A percentile compares a stretch with the other conserved stretches of the same genome.
Evolutionary conservation across 1,140 invertebrate genomes (phyloP).

Genomic region (Pogonomyrmex californicus): DNA sequence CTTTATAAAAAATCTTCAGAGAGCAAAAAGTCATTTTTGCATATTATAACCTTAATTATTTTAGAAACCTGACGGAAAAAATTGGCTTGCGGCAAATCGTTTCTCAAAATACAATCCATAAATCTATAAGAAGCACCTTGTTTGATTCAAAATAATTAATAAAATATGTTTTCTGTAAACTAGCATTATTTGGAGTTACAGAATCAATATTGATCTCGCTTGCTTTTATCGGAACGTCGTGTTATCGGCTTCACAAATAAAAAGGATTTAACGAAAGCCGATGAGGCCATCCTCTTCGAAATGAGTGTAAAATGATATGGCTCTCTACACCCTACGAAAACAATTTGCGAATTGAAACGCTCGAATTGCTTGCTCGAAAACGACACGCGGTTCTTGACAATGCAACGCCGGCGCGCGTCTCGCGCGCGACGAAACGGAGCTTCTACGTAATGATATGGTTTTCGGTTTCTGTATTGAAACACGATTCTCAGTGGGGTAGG

Average conservation of each 20-base stretch:
- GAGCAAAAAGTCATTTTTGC: too few species aligned
- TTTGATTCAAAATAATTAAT: neutral
- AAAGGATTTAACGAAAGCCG: slow-evolving; percentile 43
- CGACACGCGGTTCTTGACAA: slow-evolving; percentile 55
- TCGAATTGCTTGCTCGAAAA: slow-evolving; percentile 29
- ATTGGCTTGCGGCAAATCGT: too few species aligned
- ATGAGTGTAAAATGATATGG: slow-evolving; percentile 44
- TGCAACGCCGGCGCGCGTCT: slow-evolving; percentile 60
- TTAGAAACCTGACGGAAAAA: too few species aligned
- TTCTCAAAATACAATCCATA: too few species aligned
- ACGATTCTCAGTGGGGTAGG: slow-evolving; percentile 85
- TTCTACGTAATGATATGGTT: slow-evolving; percentile 85
- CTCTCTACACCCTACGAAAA: slow-evolving; percentile 17
- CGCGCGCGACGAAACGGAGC: slow-evolving; percentile 80
- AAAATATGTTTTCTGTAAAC: neutral
- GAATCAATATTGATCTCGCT: neutral
- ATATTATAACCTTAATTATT: too few species aligned
- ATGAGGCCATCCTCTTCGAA: slow-evolving; percentile 25
- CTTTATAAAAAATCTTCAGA: too few species aligned
- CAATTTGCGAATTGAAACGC: slow-evolving; percentile 52
- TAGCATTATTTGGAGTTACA: neutral
- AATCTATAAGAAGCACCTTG: too few species aligned
- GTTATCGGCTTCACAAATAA: neutral
- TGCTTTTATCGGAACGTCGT: neutral
- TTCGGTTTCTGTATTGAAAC: slow-evolving; percentile 86